phyloP scores from a whole-genome alignment of 1,140 invertebrate genomes.

The Aphis gossypii region DNA sequence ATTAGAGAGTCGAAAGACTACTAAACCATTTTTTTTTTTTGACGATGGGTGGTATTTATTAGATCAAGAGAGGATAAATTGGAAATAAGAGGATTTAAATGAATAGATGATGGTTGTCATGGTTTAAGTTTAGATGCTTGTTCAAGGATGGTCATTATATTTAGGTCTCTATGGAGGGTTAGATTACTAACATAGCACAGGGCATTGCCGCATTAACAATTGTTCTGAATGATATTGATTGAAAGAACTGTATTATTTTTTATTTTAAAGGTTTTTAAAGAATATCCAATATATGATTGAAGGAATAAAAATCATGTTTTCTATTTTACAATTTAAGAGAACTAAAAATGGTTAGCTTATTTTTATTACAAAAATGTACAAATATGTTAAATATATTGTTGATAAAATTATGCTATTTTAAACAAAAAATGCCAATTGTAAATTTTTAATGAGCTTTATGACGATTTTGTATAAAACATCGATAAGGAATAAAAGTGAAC shows the following conservation, averaged over 20 bases:
- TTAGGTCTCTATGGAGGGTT: background rate
- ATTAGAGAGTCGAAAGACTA: background rate
- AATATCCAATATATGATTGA: background rate
- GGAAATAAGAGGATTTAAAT: constrained; percentile 4
- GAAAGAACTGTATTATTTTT: background rate
- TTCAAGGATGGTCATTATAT: background rate
- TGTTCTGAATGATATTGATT: background rate
- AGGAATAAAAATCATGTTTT: background rate
- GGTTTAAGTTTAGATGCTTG: background rate
- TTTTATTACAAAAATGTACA: background rate
- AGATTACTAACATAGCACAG: background rate
- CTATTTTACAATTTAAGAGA: background rate
- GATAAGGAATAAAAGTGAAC: background rate
- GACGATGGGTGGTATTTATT: background rate
- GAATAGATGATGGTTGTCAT: background rate
- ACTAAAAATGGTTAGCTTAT: background rate
- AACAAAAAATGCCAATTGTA: background rate
- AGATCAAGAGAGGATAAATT: background rate
- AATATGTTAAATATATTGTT: background rate
- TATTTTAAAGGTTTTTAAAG: background rate
- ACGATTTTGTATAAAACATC: background rate
- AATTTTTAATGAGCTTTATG: background rate
- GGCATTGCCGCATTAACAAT: background rate
- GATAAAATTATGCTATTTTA: background rate
- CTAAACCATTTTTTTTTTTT: background rate